Conservation (phyloP, 2,888 invertebrate species). For the Drosophila kambysellisi region DNA sequence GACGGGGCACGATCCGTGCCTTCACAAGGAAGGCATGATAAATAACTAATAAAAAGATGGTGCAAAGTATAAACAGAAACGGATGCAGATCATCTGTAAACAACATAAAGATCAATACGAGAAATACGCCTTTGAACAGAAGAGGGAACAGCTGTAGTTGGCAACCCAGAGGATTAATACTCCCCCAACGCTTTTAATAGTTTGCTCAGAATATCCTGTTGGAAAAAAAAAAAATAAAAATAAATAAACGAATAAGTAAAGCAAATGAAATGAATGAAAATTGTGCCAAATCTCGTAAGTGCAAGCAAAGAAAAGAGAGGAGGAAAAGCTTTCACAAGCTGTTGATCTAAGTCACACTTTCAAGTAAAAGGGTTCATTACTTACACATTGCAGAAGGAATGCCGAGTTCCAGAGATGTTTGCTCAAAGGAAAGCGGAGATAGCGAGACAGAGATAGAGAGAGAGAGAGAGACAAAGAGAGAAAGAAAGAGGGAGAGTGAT, state of each 20-base stretch:
- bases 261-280: conserved; percentile 8
- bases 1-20: background rate
- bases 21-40: background rate
- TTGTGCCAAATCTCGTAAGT: background rate
- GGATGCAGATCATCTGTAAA: background rate
- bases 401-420: background rate
- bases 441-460: background rate
- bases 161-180: background rate
- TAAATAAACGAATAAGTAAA: background rate
- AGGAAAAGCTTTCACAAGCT: conserved; percentile 7
- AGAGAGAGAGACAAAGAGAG: background rate
- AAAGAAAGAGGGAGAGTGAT: conserved; percentile 26
- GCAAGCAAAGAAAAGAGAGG: background rate
- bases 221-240: background rate
- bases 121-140: background rate
- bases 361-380: conserved; percentile 1
- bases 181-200: background rate
- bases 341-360: conserved; percentile 12
- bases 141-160: background rate
- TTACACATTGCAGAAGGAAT: background rate
- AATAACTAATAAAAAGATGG: background rate
- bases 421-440: conserved; percentile 2
- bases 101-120: background rate
- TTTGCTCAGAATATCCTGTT: background rate
- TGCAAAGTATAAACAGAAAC: background rate